Evolutionary conservation across 1,140 invertebrate species (phyloP).

Genomic region (Papilio aristodemus): DNA sequence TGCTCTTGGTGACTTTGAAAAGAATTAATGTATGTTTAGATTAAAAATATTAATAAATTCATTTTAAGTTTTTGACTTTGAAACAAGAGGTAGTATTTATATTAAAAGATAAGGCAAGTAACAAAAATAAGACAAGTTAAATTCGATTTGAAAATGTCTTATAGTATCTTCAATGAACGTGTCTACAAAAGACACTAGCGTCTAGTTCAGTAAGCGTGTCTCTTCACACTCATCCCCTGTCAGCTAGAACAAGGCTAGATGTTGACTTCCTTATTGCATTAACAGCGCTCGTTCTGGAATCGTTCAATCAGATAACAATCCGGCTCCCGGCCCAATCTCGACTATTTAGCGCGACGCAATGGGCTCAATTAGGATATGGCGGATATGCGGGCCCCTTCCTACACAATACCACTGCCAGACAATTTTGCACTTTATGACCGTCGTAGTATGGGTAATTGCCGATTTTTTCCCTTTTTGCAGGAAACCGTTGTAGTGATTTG

Average conservation of each 20-base stretch:
- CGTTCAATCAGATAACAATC: constrained; percentile 74
- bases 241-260: constrained; percentile 49
- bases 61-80: too few species aligned
- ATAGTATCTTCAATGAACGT: not conserved
- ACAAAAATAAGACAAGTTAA: too few species aligned
- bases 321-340: constrained; percentile 62
- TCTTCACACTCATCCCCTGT: constrained; percentile 43
- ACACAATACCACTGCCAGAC: constrained; percentile 31
- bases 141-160: not conserved
- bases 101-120: too few species aligned
- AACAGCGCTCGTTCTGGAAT: constrained; percentile 54
- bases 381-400: constrained; percentile 78
- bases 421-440: not conserved
- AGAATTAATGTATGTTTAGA: not conserved
- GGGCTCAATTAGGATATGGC: constrained; percentile 74
- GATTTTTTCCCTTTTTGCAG: constrained; percentile 30
- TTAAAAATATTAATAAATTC: too few species aligned
- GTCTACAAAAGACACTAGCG: constrained; percentile 7
- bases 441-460: not conserved
- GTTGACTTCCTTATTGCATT: constrained; percentile 74
- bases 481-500: constrained; percentile 32
- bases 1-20: not conserved
- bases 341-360: constrained; percentile 77
- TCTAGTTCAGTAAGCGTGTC: not conserved
- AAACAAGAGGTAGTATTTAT: too few species aligned